These are phyloP conservation scores for Uria lomvia DNA, from an alignment of 2,113 vertebrate species.

Conservation along the genomic window DNA sequence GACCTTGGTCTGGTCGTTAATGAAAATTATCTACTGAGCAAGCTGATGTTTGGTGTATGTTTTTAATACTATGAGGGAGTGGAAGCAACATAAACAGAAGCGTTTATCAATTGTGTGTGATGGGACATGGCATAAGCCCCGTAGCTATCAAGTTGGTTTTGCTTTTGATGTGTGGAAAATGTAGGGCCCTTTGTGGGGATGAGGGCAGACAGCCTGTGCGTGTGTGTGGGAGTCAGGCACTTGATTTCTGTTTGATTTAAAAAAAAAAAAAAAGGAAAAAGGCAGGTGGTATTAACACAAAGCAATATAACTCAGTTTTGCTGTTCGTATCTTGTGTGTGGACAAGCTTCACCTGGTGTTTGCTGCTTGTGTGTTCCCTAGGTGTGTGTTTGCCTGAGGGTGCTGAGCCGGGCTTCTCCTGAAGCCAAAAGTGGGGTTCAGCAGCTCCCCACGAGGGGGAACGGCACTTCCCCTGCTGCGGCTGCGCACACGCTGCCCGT, in stretches of 20 bases:
- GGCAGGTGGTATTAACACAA: not conserved
- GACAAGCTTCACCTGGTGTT: not conserved
- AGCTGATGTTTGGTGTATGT: not conserved
- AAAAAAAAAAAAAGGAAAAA: not conserved
- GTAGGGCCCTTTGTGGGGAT: not conserved
- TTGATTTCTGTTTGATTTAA: not conserved
- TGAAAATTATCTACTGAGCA: not conserved
- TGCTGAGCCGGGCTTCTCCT: not conserved
- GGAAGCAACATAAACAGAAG: not conserved
- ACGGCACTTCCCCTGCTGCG: fast-evolving
- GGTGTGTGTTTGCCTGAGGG: fast-evolving
- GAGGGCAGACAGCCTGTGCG: not conserved
- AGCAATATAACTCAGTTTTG: not conserved
- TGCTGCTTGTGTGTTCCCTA: not conserved
- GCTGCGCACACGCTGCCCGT: fast-evolving
- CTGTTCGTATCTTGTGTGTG: not conserved
- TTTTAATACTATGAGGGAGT: not conserved
- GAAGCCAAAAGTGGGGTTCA: not conserved
- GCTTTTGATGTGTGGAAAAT: not conserved
- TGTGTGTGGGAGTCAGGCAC: not conserved
- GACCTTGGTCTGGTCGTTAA: not conserved
- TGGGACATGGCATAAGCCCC: not conserved
- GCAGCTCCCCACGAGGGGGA: not conserved
- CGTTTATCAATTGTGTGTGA: not conserved
- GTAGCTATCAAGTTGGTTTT: not conserved